Evolutionary conservation across 2,888 invertebrate species (phyloP), one percentile per base, ranked within the genome.

Genomic region (Lordiphosa fenestrarum): DNA sequence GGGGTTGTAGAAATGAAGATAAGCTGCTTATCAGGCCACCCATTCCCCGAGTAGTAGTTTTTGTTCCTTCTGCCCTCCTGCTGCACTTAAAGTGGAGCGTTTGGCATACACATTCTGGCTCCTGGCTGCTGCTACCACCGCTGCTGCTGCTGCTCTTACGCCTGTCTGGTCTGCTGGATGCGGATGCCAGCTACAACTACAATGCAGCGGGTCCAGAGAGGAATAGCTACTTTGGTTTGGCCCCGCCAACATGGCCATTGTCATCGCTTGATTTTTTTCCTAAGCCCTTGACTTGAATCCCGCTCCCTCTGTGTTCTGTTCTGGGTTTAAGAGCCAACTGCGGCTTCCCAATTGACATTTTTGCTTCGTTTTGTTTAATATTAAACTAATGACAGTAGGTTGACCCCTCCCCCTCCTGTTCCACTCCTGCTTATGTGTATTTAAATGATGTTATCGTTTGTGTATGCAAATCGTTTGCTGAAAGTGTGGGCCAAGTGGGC

Each of bases 1-100:
- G 65, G 71, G 76, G 82, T 76, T 76, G 76, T 76, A 74, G 82
- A 82, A 82, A 74, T 81, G 75, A 74, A 76, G 80, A 81, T 81
- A 81, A 81, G 80, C 80, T 84, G 80, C 80, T 81, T 81, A 81
- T 81, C 84, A 82, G 82, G 55, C 53, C 56, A 53, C 62, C 15
- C 44, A 30, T 44, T 15, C 44, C 44, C 15, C 15, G 33, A 33
- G 33, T 44, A 44, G 44, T 44, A 33, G 30, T 44, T 51, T 46
- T 58, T 56, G 21, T 33, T 46, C 3, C 54, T 40, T 49, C 53
- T 62, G 57, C 51, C 48, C 61, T 49, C 38, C 56, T 46, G 37
- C 62, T 61, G 68, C 66, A 68, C 73, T 73, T 65, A 63, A 74
- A 33, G 15, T 44, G 44, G 30, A 44, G 10, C 44, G 44, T 44